A percentile compares a stretch with the other conserved stretches of the same genome.
Conservation (phyloP, 2,113 vertebrate genomes). For the Parus major region DNA sequence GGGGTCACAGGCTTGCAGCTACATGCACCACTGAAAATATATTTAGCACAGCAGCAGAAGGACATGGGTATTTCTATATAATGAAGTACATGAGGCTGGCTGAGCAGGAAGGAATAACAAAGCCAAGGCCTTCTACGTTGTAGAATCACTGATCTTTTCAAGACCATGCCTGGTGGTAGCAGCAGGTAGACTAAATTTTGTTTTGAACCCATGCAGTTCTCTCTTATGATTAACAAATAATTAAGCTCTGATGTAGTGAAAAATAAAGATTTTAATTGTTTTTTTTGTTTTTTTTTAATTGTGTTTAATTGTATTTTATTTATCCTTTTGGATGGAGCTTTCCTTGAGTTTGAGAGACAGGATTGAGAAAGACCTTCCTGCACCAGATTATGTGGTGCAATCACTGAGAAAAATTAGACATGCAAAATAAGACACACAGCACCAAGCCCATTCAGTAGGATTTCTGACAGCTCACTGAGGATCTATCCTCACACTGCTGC, state of each 20-base stretch:
- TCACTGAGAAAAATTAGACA: neutral
- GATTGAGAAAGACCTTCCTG: neutral
- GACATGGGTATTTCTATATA: neutral
- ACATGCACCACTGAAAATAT: neutral
- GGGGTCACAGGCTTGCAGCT: neutral
- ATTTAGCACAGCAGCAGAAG: neutral
- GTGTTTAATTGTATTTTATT: neutral
- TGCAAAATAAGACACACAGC: neutral
- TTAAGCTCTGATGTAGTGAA: neutral
- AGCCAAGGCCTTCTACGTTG: accelerated
- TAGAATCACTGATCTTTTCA: neutral
- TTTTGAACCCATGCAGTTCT: neutral
- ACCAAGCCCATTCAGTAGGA: neutral
- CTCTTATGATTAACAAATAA: neutral
- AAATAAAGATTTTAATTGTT: neutral
- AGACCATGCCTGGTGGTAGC: neutral
- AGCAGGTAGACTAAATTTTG: neutral
- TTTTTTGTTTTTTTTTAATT: neutral
- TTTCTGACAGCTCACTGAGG: neutral
- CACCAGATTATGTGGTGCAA: accelerated
- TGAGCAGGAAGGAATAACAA: neutral
- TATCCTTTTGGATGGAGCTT: neutral
- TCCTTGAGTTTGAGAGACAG: neutral
- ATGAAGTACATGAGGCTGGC: neutral
- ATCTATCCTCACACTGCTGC: neutral